Percentiles rank a stretch among this genome's conserved stretches.
Conservation (phyloP, 2,888 invertebrate genomes). For the Archips xylosteana region DNA sequence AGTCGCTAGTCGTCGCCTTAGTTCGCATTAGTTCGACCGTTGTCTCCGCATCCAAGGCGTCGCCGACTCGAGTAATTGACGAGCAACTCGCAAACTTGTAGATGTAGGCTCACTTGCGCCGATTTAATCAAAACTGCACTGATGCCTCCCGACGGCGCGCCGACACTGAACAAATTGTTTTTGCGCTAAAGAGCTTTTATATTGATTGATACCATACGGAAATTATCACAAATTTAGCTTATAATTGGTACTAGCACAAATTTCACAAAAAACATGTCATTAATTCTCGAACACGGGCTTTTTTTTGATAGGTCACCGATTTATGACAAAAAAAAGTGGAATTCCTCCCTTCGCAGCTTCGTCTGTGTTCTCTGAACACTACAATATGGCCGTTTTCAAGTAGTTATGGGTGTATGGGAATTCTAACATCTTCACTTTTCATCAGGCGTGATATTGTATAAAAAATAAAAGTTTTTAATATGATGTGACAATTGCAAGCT, state of each 20-base stretch:
- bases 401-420: no score
- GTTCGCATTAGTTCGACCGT: constrained; percentile 79
- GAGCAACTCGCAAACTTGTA: constrained; percentile 61
- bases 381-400: no score
- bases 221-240: neutral
- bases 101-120: constrained; percentile 68
- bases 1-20: constrained; percentile 77
- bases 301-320: no score
- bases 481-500: no score
- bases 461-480: no score
- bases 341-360: no score
- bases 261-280: no score
- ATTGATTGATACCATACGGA: neutral
- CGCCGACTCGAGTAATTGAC: constrained; percentile 73
- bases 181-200: constrained; percentile 5
- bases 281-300: no score
- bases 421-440: no score
- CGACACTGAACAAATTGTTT: neutral
- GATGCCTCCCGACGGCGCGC: constrained; percentile 21
- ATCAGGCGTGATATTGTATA: no score
- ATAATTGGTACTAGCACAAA: neutral
- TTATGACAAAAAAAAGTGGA: no score
- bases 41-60: constrained; percentile 69
- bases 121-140: constrained; percentile 69
- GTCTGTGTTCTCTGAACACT: no score